Base-by-base conservation (phyloP, 2,113 vertebrate genomes). In the Falco punctatus region DNA sequence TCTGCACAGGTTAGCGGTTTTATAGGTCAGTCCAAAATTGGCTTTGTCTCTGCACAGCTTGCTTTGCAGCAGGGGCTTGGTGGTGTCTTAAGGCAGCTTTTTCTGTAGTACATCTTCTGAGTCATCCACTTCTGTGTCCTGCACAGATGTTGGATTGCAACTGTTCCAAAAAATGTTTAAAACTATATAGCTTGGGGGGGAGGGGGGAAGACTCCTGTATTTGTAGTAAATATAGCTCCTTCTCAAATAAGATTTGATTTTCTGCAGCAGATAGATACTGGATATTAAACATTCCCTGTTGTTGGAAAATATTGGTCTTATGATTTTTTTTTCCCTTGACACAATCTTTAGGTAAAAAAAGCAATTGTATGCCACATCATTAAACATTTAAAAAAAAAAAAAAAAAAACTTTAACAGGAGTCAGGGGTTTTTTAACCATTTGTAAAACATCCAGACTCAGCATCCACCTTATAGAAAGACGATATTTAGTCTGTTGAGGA, bases 401-500 rank as follows among this genome's bases (percentile, higher is more conserved):
- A 84, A 30, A 35, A 35, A 35, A 38, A 35, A 35, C 2, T 54
- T 30, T 92, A 5, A 17, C 14, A 62, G n/a, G 6, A 75, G 9
- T 48, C 18, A 51, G 9, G 3, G 0, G 0, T 1, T 42, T 26
- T 79, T 82, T 62, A 30, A 24, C 3, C 44, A 4, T n/a, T 35
- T 59, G 9, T 38, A 87, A 93, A 85, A 11, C 11, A 67, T 52
- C 9, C 18, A 65, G 27, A 15, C 7, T 83, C 49, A 44, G 4
- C 8, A 48, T 27, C 18, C 4, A 32, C 17, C 10, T 1, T 46
- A 44, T 21, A 62, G 33, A 35, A 9, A 66, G 27, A 61, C 22
- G 13, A 51, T 35, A 61, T 6, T 65, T 28, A 58, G 10, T 32
- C 26, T 78, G 7, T 11, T 74, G 59, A 58, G 42, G 10, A 82